Evolutionary conservation across 2,113 vertebrate species (phyloP).

Genomic region (Pimephales promelas): DNA sequence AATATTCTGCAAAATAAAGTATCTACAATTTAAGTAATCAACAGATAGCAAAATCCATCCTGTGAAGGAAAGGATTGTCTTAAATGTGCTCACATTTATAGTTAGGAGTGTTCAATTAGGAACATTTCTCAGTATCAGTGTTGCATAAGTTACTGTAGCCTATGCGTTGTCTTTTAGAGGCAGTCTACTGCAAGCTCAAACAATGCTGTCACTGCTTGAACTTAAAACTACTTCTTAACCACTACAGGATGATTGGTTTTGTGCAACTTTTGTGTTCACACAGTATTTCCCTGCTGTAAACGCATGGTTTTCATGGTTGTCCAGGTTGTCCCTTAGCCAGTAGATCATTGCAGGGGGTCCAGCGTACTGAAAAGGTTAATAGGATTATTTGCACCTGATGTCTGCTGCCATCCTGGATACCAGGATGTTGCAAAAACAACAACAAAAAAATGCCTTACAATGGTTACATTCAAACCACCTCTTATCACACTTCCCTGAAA

Average conservation of each 20-base stretch:
- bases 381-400: constrained; percentile 51
- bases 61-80: neutral
- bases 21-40: neutral
- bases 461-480: constrained; percentile 11
- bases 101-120: neutral
- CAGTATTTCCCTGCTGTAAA: constrained; percentile 41
- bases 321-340: constrained; percentile 23
- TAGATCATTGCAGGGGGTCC: constrained; percentile 46
- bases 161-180: neutral
- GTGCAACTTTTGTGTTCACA: neutral
- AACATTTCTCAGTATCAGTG: neutral
- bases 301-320: neutral
- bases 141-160: neutral
- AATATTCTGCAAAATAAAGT: neutral
- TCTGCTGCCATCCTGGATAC: constrained; percentile 50
- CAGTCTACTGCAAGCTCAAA: neutral
- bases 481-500: neutral
- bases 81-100: neutral
- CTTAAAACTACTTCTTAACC: neutral
- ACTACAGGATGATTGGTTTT: neutral
- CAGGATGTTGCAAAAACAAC: constrained; percentile 21
- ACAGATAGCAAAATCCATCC: neutral
- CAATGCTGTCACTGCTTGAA: neutral
- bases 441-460: constrained; percentile 31
- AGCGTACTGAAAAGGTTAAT: constrained; percentile 55